Conservation (phyloP, 2,113 vertebrate genomes). For the Corythaixoides concolor region DNA sequence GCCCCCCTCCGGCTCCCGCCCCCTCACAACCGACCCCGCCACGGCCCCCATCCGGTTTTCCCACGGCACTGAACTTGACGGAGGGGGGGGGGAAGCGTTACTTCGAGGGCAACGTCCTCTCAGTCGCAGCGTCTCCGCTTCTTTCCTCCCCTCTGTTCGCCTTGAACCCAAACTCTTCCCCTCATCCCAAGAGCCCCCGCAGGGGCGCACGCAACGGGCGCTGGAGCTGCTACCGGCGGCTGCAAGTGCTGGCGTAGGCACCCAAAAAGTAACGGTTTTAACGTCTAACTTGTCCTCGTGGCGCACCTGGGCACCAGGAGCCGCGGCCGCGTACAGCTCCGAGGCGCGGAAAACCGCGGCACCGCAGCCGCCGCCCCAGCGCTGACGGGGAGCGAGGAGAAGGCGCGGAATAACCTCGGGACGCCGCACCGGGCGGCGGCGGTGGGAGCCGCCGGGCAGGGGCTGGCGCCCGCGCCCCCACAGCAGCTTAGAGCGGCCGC, state of each 20-base stretch:
- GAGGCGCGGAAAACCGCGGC: neutral
- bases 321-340: too few species aligned
- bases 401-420: too few species aligned
- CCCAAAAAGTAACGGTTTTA: neutral
- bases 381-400: neutral
- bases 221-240: neutral
- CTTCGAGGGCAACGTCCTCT: neutral
- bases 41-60: neutral
- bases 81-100: neutral
- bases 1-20: neutral
- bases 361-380: neutral
- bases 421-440: too few species aligned
- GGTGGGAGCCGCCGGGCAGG: too few species aligned
- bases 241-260: rapidly evolving
- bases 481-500: too few species aligned
- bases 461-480: too few species aligned
- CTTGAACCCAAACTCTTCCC: neutral
- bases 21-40: neutral
- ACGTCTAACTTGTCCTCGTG: neutral
- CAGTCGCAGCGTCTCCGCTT: neutral
- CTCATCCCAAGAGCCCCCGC: neutral
- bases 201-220: too few species aligned
- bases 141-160: rapidly evolving
- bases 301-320: neutral
- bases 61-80: neutral